A percentile compares a stretch with the other conserved stretches of the same genome.
These are phyloP conservation scores for Scaptomyza tumidula DNA, from an alignment of 2,888 invertebrate genomes.

Conservation along the genomic window DNA sequence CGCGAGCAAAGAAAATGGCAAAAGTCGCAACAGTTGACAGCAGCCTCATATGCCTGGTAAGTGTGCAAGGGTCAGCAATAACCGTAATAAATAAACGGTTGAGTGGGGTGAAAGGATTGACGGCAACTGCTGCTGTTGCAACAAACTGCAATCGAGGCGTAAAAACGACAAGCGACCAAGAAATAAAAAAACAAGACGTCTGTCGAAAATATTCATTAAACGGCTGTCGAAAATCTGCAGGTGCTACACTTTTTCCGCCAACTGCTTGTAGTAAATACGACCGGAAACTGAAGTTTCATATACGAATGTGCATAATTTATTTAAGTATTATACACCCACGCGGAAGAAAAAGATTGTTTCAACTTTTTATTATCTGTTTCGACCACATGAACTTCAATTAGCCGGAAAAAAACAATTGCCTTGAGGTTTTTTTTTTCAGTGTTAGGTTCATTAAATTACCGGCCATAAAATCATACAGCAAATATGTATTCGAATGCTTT, in stretches of 20 bases:
- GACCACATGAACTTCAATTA: constrained; percentile 52
- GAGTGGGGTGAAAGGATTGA: background rate
- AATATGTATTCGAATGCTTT: constrained; percentile 37
- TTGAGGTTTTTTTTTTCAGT: background rate
- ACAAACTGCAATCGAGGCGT: constrained; percentile 48
- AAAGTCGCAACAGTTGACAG: constrained; percentile 4
- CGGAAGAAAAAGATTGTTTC: constrained; percentile 14
- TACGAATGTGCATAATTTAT: constrained; percentile 35
- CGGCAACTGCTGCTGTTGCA: constrained; percentile 18
- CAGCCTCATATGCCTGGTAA: constrained; percentile 39
- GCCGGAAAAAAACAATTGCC: constrained; percentile 41
- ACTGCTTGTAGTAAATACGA: background rate
- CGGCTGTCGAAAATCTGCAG: constrained; percentile 25
- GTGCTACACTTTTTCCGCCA: constrained; percentile 40
- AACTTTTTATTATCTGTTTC: background rate
- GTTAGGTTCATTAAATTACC: constrained; percentile 45
- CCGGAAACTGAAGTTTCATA: constrained; percentile 25
- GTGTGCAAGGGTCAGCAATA: constrained; percentile 21
- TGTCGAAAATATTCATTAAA: constrained; percentile 28
- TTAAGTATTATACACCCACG: constrained; percentile 22
- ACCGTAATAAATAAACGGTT: constrained; percentile 14
- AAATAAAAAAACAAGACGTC: constrained; percentile 10
- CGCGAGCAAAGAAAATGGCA: constrained; percentile 36
- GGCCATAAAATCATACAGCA: constrained; percentile 44
- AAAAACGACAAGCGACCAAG: constrained; percentile 52